Evolutionary conservation across 2,888 invertebrate genomes (phyloP).

Genomic region (Sarcophaga carnaria): DNA sequence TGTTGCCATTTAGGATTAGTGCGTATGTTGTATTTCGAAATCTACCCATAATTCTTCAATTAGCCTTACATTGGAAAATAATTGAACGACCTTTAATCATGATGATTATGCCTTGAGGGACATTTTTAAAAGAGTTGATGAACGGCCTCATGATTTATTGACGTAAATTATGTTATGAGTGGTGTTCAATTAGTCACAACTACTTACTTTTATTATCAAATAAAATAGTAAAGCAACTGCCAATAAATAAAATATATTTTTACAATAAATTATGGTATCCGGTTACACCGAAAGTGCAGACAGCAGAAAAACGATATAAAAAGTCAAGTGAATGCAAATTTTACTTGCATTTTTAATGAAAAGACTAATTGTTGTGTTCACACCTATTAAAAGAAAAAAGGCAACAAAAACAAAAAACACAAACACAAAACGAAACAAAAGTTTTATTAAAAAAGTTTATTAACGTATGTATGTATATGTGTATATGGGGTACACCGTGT

Average conservation of each 20-base stretch:
- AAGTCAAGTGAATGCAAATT: conserved; percentile 24
- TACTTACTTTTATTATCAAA: too few species aligned
- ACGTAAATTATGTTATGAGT: conserved; percentile 32
- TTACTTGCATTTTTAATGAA: conserved; percentile 52
- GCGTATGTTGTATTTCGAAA: too few species aligned
- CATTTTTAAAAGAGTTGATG: neutral
- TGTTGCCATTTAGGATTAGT: too few species aligned
- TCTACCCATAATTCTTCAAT: too few species aligned
- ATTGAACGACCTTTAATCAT: too few species aligned
- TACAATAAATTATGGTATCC: neutral
- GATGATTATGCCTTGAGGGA: too few species aligned
- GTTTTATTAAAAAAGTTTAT: conserved; percentile 3
- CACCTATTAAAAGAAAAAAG: conserved; percentile 64
- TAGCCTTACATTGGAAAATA: too few species aligned
- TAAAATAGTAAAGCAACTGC: neutral
- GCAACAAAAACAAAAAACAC: conserved; percentile 2
- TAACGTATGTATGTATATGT: neutral
- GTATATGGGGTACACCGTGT: neutral
- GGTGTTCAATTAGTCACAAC: conserved; percentile 29
- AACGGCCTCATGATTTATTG: conserved; percentile 15
- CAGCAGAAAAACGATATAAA: neutral
- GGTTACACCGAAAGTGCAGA: neutral
- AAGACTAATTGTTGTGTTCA: conserved; percentile 68
- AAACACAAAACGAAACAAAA: neutral
- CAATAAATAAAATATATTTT: neutral